phyloP scores from a whole-genome alignment of 2,113 vertebrate species.

The Centropristis striata region DNA sequence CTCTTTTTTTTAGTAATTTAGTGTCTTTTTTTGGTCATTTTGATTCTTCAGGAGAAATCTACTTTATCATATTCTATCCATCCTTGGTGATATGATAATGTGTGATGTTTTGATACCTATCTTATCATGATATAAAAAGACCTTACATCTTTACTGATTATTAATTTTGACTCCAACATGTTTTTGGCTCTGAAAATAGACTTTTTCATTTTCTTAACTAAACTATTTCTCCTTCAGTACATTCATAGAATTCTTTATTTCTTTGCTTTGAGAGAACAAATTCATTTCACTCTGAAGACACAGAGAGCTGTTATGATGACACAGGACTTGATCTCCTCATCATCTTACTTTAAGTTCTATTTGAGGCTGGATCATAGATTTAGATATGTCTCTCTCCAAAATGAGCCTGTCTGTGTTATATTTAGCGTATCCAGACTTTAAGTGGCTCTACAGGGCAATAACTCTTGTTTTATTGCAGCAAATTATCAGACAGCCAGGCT shows the following conservation, averaged over 20 bases:
- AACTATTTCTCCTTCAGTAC: neutral
- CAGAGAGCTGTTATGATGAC: neutral
- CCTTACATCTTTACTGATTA: too few relatives aligned
- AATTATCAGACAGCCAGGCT: conserved; percentile 59
- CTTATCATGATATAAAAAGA: too few relatives aligned
- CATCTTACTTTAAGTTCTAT: conserved; percentile 5
- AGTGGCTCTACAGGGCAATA: conserved; percentile 67
- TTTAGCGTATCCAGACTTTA: conserved; percentile 58
- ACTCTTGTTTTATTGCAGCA: conserved; percentile 66
- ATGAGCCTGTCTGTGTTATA: conserved; percentile 58
- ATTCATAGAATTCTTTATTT: neutral
- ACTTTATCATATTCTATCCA: too few relatives aligned
- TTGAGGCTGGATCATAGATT: conserved; percentile 31
- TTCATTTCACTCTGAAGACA: neutral
- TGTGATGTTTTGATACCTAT: too few relatives aligned
- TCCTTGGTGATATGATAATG: too few relatives aligned
- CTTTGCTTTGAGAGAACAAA: neutral
- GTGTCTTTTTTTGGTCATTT: too few relatives aligned
- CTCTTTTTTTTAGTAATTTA: too few relatives aligned
- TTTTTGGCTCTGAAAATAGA: neutral
- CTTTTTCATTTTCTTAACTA: too few relatives aligned
- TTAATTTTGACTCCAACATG: neutral
- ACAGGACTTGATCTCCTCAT: conserved; percentile 2
- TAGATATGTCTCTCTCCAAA: conserved; percentile 40
- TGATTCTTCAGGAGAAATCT: too few relatives aligned